Base-by-base conservation (phyloP, 2,113 vertebrate genomes). In the Psittacara wagleri region DNA sequence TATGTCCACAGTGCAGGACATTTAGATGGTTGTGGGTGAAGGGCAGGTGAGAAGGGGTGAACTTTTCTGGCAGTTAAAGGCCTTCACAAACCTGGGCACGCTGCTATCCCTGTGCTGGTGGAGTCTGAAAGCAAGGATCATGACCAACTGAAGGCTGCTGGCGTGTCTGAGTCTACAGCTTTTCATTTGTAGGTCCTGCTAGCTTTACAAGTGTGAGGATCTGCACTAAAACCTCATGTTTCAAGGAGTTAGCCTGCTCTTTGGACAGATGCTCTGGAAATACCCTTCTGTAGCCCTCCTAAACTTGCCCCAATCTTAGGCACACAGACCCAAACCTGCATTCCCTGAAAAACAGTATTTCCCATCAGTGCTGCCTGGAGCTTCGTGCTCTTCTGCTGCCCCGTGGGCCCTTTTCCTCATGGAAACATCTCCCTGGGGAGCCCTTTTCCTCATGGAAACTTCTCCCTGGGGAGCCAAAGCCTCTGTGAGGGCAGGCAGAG, bases 401-500 rank as follows among this genome's bases (percentile, higher is more conserved):
- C 44, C 7, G 3, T 3, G 23, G 11, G 14, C 35, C 37, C 67
- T 43, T 73, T 63, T 63, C 2, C 37, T 55, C 3, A 2, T 70
- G 80, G 57, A 23, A 92, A 17, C 0, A 1, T 55, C 49, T 57
- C 48, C 55, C 59, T 0, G 1, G 68, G n/a, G 37, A 85, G 14
- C 33, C 35, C 67, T 43, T 73, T 62, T 63, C 2, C 37, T 55
- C 3, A 2, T 74, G 76, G 52, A 23, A 92, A 17, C 0, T 1
- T 55, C 44, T 55, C 48, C 55, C 59, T 0, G 1, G 68, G n/a
- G 37, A 86, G 44, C 63, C 2, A 6, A 87, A 77, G 29, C 23
- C 61, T 81, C 35, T 5, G 1, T 31, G 24, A 74, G 67, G n/a
- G 17, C 37, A 37, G 41, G 66, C 2, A 1, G 44, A 0, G 2